Conservation (phyloP, 2,888 invertebrate species). For the Acronicta psi region DNA sequence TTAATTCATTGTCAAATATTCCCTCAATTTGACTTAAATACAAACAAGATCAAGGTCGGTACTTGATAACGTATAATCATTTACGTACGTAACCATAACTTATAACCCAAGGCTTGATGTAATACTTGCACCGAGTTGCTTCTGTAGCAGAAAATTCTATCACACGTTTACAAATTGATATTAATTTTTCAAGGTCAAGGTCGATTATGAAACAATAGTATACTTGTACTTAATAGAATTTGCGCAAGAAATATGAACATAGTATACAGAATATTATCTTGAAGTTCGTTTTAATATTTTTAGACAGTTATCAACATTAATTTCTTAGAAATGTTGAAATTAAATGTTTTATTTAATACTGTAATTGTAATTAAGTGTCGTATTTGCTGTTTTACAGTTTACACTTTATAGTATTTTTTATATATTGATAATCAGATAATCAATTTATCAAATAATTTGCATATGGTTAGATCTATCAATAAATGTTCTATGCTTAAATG, state of each 20-base stretch:
- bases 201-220: neutral
- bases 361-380: too few relatives aligned
- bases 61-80: neutral
- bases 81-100: too few relatives aligned
- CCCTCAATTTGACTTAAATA: too few relatives aligned
- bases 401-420: neutral
- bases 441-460: constrained; percentile 2
- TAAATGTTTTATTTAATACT: too few relatives aligned
- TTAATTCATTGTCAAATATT: too few relatives aligned
- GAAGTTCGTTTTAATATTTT: neutral
- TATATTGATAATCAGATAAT: neutral
- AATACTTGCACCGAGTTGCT: neutral
- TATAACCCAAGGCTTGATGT: too few relatives aligned
- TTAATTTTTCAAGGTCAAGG: neutral
- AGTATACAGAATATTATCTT: too few relatives aligned
- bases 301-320: too few relatives aligned
- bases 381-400: neutral
- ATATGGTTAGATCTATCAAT: neutral
- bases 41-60: too few relatives aligned
- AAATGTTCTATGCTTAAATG: constrained; percentile 9
- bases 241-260: neutral
- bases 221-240: neutral
- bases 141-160: neutral
- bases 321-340: too few relatives aligned
- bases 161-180: too few relatives aligned